phyloP scores from a whole-genome alignment of 2,797 vertebrate species.

The Lerista edwardsae region DNA sequence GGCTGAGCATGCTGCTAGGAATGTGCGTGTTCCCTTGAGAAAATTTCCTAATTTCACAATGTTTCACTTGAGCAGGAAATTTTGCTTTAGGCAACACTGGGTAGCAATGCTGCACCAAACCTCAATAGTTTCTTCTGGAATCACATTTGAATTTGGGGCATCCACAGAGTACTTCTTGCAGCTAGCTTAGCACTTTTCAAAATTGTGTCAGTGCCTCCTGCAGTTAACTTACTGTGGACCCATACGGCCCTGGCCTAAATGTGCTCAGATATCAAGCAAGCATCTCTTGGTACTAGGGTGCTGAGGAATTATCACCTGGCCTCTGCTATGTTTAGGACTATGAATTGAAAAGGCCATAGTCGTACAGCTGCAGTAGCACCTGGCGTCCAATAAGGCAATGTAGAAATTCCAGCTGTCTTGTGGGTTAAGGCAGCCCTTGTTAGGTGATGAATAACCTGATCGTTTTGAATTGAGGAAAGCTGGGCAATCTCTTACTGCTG shows the following conservation, averaged over 20 bases:
- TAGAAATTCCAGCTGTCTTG: not conserved
- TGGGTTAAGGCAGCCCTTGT: not conserved
- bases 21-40: not conserved
- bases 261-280: not conserved
- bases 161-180: not conserved
- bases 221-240: too few species aligned
- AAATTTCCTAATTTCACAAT: not conserved
- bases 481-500: not conserved
- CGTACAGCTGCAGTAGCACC: not conserved
- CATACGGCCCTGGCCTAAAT: not conserved
- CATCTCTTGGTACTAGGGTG: not conserved
- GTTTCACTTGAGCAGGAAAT: not conserved
- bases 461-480: not conserved
- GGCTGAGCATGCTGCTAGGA: not conserved
- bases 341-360: not conserved
- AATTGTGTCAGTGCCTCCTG: not conserved
- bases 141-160: not conserved
- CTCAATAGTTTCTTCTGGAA: not conserved
- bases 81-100: not conserved
- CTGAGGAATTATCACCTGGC: too few species aligned
- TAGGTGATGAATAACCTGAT: not conserved
- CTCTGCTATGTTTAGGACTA: not conserved
- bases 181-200: not conserved
- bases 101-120: not conserved
- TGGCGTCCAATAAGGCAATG: not conserved